phyloP scores from a whole-genome alignment of 2,113 vertebrate genomes.

The rabbit (Oryctolagus cuniculus) region mOryCun1.1 NC_091453.1:109338501-109339000 shows the following conservation, averaged over 20 bases:
- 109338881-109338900: constrained; percentile 56
- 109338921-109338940: constrained; percentile 59
- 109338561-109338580: constrained; percentile 3
- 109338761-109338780: neutral
- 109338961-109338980: constrained; percentile 29
- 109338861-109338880: constrained; percentile 57
- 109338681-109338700: constrained; percentile 35
- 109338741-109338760: constrained; percentile 47
- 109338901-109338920: constrained; percentile 58
- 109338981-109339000: constrained; percentile 15
- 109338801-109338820: constrained; percentile 7
- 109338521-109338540: neutral
- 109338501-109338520: constrained; percentile 7
- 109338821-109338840: constrained; percentile 62
- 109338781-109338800: constrained; percentile 39
- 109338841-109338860: constrained; percentile 64
- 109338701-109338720: neutral
- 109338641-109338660: constrained; percentile 28
- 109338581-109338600: constrained; percentile 36
- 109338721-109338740: constrained; percentile 22
- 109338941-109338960: constrained; percentile 20
- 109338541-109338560: constrained; percentile 10
- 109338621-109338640: constrained; percentile 40
- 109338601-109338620: constrained; percentile 19
- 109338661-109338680: constrained; percentile 30